Evolutionary conservation across 2,113 vertebrate species (phyloP), one percentile per base, ranked within the genome.

Genomic region (Glaucomys volans): DNA sequence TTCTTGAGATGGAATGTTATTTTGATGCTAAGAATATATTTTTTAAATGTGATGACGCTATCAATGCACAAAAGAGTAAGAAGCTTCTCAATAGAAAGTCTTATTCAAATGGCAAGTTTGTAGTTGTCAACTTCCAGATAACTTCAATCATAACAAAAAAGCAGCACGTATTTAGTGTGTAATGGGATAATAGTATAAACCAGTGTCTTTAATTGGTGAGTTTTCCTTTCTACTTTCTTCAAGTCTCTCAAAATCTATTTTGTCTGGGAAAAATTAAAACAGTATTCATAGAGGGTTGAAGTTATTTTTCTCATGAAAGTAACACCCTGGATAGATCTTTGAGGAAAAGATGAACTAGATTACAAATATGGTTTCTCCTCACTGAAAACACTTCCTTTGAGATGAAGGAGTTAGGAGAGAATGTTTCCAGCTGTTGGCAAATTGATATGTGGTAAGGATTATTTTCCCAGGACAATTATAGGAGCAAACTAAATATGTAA

Each of bases 391-490:
- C 81, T 88, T 94, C 37, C 30, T 95, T 71, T 86, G 37, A 76
- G 52, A 94, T 84, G 28, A 94, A 93, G 47, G 67, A 93, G 64
- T 91, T 88, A 81, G 44, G 42, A 52, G 9, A 16, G n/a, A 91
- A 54, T 84, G 92, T 95, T 85, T 77, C 59, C 71, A 97, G 87
- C 87, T 95, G 81, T 84, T 91, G 32, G 80, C 80, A 93, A 86
- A 83, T 14, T 83, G 80, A 91, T 89, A 84, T 9, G 8, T 18
- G 6, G 35, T 75, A 59, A 92, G 37, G 13, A 92, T 93, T 91
- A 57, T 87, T 91, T 95, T 87, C 42, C 24, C 59, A 84, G 57
- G 16, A 62, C 42, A 67, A 77, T 92, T 71, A 47, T 47, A 90
- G 28, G 11, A 94, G 24, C 3, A 37, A 83, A 32, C 18, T 86